These are phyloP conservation scores for Conus canariensis DNA, from an alignment of 2,888 invertebrate species.

Conservation along the genomic window DNA sequence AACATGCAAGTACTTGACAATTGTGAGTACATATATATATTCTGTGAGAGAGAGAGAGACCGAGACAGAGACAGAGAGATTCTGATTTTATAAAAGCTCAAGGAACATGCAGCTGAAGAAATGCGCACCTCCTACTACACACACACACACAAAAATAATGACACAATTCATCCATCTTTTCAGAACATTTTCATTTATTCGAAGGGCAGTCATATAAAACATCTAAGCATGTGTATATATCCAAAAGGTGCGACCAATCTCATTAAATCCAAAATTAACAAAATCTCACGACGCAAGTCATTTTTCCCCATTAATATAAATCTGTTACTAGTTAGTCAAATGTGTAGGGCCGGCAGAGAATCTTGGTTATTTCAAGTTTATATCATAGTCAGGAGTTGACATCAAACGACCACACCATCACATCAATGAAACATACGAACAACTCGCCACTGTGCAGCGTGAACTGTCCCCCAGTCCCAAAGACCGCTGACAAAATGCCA, in stretches of 20 bases:
- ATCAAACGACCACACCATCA: not conserved
- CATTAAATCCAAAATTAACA: not conserved
- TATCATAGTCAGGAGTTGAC: not conserved
- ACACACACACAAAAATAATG: not conserved
- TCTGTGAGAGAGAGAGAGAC: too few species aligned
- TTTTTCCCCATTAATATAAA: not conserved
- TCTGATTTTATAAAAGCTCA: too few species aligned
- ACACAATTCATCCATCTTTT: not conserved
- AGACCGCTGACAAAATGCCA: too few species aligned
- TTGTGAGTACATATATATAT: not conserved
- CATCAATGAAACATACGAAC: too few species aligned
- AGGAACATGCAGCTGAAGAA: not conserved
- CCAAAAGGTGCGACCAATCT: constrained; percentile 12
- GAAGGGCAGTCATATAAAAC: constrained; percentile 2
- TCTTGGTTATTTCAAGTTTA: not conserved
- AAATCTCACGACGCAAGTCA: not conserved
- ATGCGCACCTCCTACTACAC: not conserved
- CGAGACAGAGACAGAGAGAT: too few species aligned
- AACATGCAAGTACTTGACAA: too few species aligned
- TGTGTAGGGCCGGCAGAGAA: not conserved
- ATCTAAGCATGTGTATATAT: not conserved
- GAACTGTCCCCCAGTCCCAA: too few species aligned
- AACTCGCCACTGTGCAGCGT: too few species aligned
- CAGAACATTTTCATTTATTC: not conserved
- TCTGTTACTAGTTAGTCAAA: not conserved